A percentile compares a stretch with the other conserved stretches of the same genome.
These are phyloP conservation scores for Serranus cabrilla DNA, from an alignment of 2,797 vertebrate species.

Conservation along the genomic window DNA sequence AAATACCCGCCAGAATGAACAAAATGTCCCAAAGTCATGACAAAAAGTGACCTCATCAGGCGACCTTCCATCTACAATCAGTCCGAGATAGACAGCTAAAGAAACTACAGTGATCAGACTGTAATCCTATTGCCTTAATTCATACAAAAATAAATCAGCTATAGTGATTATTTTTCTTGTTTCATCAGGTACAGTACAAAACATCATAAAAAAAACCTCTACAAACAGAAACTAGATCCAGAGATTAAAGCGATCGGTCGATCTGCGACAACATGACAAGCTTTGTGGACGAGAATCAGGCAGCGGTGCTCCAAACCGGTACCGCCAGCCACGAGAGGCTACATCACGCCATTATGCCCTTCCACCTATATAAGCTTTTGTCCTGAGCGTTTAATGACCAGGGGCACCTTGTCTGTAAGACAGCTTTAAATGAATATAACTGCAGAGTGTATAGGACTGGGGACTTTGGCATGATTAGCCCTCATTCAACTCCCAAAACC, in stretches of 20 bases:
- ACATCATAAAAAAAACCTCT: constrained; percentile 53
- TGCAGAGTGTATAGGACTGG: constrained; percentile 41
- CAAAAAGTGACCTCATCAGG: constrained; percentile 43
- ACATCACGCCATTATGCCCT: constrained; percentile 21
- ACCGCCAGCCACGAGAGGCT: constrained; percentile 38
- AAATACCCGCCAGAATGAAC: constrained; percentile 47
- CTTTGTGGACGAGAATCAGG: constrained; percentile 43
- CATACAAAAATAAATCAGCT: constrained; percentile 85
- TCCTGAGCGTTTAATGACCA: constrained; percentile 63
- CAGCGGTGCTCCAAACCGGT: constrained; percentile 18
- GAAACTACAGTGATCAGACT: constrained; percentile 81
- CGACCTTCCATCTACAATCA: constrained; percentile 52
- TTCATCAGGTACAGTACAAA: constrained; percentile 76
- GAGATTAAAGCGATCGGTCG: constrained; percentile 50
- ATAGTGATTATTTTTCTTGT: constrained; percentile 71
- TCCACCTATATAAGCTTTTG: constrained; percentile 35
- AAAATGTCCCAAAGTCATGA: constrained; percentile 42
- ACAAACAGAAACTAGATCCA: constrained; percentile 62
- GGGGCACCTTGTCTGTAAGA: constrained; percentile 28
- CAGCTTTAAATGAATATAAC: constrained; percentile 19
- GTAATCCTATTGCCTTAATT: constrained; percentile 76
- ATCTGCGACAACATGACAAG: constrained; percentile 43
- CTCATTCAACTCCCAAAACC: constrained; percentile 34
- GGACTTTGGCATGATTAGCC: constrained; percentile 62
- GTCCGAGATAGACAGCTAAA: constrained; percentile 57